Conservation (phyloP, 1,140 invertebrate species). For the Drosophila biarmipes region DNA sequence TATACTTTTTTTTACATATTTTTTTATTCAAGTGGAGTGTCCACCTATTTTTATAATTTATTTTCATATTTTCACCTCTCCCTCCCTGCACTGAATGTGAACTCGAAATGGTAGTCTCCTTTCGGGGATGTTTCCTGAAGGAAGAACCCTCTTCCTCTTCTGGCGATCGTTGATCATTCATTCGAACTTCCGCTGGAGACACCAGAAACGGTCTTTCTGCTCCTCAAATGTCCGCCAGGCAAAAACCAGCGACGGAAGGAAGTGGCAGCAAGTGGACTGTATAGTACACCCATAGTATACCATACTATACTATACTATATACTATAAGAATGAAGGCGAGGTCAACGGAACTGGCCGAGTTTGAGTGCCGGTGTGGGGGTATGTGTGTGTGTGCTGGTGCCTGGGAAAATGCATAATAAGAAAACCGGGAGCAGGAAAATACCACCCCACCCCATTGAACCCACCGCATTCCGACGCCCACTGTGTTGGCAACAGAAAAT, state of each 20-base stretch:
- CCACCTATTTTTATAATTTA: neutral
- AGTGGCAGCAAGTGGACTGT: slow-evolving; percentile 55
- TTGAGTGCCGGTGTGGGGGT: neutral
- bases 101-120: neutral
- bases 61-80: neutral
- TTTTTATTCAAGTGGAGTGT: too few species aligned
- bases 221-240: neutral
- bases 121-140: neutral
- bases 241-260: slow-evolving; percentile 38
- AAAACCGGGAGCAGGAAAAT: slow-evolving; percentile 33
- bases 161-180: slow-evolving; percentile 40
- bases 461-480: neutral
- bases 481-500: slow-evolving; percentile 1
- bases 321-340: slow-evolving; percentile 13
- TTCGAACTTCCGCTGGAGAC: slow-evolving; percentile 24
- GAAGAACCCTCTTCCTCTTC: neutral
- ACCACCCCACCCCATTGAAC: neutral
- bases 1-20: too few species aligned
- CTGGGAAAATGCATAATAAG: slow-evolving; percentile 64
- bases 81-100: neutral
- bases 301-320: slow-evolving; percentile 30
- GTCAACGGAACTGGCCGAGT: slow-evolving; percentile 35
- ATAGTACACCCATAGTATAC: slow-evolving; percentile 15
- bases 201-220: neutral
- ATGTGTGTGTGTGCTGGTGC: neutral